A percentile compares a stretch with the other conserved stretches of the same genome.
These are phyloP conservation scores for Drosophila sp. DNA, from an alignment of 1,140 invertebrate species.

Conservation along the genomic window DNA sequence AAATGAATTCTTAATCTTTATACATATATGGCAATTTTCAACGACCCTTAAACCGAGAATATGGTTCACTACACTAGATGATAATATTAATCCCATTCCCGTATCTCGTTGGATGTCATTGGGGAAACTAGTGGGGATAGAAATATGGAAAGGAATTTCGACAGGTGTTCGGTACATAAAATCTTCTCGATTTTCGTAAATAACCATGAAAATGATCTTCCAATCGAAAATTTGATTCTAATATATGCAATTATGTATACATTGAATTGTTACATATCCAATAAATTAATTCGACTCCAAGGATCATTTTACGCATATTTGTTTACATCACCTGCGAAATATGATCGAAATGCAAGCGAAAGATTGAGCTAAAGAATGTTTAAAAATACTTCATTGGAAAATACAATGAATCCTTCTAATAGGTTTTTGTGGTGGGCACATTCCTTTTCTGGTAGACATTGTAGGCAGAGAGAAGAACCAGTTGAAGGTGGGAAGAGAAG, in stretches of 20 bases:
- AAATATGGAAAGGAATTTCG: too few relatives aligned
- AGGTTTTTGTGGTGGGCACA: too few relatives aligned
- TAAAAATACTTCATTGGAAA: too few relatives aligned
- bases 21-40: not conserved
- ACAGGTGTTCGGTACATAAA: too few relatives aligned
- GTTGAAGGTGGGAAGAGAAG: too few relatives aligned
- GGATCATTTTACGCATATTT: not conserved
- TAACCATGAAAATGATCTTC: not conserved
- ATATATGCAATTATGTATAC: not conserved
- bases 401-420: too few relatives aligned
- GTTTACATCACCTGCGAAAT: not conserved
- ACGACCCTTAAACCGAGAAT: not conserved
- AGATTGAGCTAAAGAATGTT: too few relatives aligned
- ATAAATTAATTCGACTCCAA: not conserved
- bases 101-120: too few relatives aligned
- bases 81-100: too few relatives aligned
- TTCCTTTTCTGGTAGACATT: too few relatives aligned
- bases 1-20: not conserved
- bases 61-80: not conserved
- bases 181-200: not conserved
- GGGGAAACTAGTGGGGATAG: too few relatives aligned
- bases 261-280: not conserved
- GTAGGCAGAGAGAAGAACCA: too few relatives aligned
- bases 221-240: not conserved
- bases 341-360: not conserved